Evolutionary conservation across 1,140 invertebrate genomes (phyloP).

Genomic region (Orius laevigatus): DNA sequence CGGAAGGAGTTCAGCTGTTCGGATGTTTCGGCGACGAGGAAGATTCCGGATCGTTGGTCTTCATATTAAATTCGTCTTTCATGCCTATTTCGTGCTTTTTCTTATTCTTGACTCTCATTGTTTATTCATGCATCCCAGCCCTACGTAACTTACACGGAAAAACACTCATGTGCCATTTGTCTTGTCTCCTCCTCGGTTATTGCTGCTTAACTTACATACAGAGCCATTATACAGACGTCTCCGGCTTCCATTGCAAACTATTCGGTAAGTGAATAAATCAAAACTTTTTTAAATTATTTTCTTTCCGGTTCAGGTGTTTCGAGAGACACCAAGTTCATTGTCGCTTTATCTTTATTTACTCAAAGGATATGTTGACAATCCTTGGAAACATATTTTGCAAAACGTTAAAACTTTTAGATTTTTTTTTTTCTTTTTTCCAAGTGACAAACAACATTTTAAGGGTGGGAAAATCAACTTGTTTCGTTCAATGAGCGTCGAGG

Average conservation of each 20-base stretch:
- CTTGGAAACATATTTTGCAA: no score
- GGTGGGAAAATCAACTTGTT: no score
- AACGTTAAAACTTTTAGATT: no score
- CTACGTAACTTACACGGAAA: constrained; percentile 51
- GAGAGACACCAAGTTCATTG: not conserved
- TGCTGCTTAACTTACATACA: no score
- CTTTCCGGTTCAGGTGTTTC: not conserved
- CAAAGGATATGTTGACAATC: no score
- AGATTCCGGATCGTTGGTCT: not conserved
- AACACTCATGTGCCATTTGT: constrained; percentile 47
- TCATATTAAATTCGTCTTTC: constrained; percentile 19
- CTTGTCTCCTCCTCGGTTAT: constrained; percentile 41
- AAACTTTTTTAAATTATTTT: not conserved
- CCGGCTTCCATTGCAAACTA: not conserved
- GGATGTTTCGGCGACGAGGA: constrained; percentile 12
- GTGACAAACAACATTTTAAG: no score
- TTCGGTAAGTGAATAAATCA: not conserved
- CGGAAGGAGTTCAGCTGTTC: constrained; percentile 7
- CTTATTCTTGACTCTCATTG: constrained; percentile 40
- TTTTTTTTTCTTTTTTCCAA: no score
- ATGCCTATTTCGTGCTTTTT: constrained; percentile 38
- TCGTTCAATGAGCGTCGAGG: no score
- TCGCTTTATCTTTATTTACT: no score
- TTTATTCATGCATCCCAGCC: constrained; percentile 42
- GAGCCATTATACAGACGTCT: constrained; percentile 22